Percentiles rank a stretch among this genome's conserved stretches.
phyloP scores from a whole-genome alignment of 2,113 vertebrate genomes.

The Columbina picui region DNA sequence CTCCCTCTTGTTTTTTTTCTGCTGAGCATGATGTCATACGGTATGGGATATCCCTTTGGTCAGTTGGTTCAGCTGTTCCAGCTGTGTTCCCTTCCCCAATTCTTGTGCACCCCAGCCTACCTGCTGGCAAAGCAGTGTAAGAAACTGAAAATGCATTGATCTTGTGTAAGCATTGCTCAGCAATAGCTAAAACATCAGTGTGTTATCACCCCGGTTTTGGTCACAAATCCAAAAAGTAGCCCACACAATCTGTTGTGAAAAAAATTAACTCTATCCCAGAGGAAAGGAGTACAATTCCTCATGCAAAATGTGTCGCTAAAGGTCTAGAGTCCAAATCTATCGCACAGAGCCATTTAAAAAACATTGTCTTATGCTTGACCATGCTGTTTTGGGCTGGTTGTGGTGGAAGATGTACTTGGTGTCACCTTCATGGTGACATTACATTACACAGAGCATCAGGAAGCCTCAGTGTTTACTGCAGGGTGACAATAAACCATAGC shows the following conservation, averaged over 20 bases:
- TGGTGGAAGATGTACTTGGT: neutral
- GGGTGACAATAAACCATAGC: too few relatives aligned
- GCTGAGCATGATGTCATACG: too few relatives aligned
- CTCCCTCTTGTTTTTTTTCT: too few relatives aligned
- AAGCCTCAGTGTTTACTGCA: too few relatives aligned
- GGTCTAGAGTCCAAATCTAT: neutral
- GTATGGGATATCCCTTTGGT: neutral
- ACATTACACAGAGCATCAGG: neutral
- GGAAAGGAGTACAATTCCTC: neutral
- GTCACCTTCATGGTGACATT: neutral
- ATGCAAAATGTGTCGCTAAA: neutral
- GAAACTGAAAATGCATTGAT: neutral
- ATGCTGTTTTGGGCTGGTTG: neutral
- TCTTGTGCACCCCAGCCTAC: neutral
- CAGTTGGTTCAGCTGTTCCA: neutral
- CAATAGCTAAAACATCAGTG: neutral
- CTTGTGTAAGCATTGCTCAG: neutral
- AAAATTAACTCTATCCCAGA: neutral
- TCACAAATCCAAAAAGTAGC: neutral
- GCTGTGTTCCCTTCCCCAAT: neutral
- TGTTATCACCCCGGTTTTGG: neutral
- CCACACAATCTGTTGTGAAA: neutral
- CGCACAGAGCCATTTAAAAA: neutral
- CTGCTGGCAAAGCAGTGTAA: accelerated
- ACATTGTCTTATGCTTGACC: neutral